Percentiles rank a stretch among this genome's conserved stretches.
Conservation (phyloP, 2,888 invertebrate genomes). For the Plagiodera versicolora region DNA sequence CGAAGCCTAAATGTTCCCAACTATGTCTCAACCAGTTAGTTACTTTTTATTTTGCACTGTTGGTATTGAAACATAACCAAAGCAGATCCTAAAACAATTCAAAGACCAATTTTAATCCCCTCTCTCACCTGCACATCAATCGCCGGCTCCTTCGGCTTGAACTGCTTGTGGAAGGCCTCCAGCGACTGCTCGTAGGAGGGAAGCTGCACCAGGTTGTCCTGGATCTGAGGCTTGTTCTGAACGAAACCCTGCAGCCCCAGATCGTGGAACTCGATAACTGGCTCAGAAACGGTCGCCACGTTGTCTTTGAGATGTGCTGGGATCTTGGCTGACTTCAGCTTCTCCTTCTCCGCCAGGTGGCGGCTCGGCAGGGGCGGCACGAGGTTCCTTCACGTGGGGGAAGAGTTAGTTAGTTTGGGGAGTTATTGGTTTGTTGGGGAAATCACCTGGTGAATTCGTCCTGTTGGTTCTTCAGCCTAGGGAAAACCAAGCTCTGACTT, state of each 20-base stretch:
- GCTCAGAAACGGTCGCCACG: slow-evolving; percentile 30
- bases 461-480: slow-evolving; percentile 35
- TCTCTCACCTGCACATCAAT: slow-evolving; percentile 44
- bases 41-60: too few relatives aligned
- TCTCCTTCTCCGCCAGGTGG: slow-evolving; percentile 22
- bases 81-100: too few relatives aligned
- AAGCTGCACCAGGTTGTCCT: slow-evolving; percentile 45
- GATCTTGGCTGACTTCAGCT: slow-evolving; percentile 24
- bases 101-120: too few relatives aligned
- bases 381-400: slow-evolving; percentile 44
- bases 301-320: slow-evolving; percentile 35
- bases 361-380: slow-evolving; percentile 55
- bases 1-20: too few relatives aligned
- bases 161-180: slow-evolving; percentile 40
- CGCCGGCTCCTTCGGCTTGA: slow-evolving; percentile 30
- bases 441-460: slow-evolving; percentile 50
- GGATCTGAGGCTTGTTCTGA: slow-evolving; percentile 32
- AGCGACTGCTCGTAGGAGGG: slow-evolving; percentile 39
- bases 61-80: too few relatives aligned
- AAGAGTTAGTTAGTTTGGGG: neutral
- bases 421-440: too few relatives aligned
- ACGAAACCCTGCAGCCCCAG: slow-evolving; percentile 28
- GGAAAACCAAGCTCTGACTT: neutral
- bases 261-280: slow-evolving; percentile 23
- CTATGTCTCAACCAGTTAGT: too few relatives aligned